Evolutionary conservation across 1,140 invertebrate species (phyloP).

Genomic region (Pinna nobilis): DNA sequence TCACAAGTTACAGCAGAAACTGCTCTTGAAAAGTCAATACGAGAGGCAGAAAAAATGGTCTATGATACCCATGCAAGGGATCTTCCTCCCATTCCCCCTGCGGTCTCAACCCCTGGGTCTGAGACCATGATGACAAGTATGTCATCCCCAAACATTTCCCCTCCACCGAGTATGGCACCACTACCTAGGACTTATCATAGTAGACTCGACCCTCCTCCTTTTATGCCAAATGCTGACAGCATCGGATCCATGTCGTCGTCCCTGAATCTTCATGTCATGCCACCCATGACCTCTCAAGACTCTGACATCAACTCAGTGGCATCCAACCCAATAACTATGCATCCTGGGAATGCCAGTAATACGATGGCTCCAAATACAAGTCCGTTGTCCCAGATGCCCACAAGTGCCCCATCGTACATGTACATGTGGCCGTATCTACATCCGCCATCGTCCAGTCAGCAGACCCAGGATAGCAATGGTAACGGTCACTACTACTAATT

Average conservation of each 20-base stretch:
- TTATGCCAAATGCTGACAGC: conserved; percentile 9
- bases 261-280: neutral
- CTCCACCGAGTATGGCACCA: neutral
- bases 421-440: conserved; percentile 23
- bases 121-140: neutral
- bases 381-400: neutral
- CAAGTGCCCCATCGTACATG: conserved; percentile 12
- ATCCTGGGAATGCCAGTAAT: neutral
- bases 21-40: neutral
- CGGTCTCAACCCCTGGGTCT: neutral
- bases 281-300: conserved; percentile 6
- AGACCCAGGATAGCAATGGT: neutral
- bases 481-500: neutral
- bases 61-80: neutral
- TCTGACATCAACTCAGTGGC: neutral
- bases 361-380: neutral
- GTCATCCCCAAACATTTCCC: conserved; percentile 8
- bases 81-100: neutral
- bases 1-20: neutral
- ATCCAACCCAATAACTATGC: neutral
- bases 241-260: neutral
- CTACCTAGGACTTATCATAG: neutral
- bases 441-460: neutral
- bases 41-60: too few species aligned
- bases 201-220: conserved; percentile 1